Base-by-base conservation (phyloP, 2,113 vertebrate species). In the Callipepla squamata region DNA sequence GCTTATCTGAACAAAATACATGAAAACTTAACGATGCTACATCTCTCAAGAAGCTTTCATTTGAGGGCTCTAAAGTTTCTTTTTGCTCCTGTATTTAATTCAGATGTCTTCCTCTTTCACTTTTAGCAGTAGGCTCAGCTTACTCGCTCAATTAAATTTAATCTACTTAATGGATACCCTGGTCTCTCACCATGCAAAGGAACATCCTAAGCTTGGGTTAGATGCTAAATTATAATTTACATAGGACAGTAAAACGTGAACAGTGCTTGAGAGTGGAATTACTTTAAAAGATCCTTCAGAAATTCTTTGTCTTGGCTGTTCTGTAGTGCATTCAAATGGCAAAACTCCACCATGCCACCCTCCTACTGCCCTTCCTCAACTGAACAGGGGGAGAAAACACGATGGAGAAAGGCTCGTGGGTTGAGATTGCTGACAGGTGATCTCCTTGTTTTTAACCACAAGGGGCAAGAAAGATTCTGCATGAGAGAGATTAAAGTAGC, bases 41-140 rank as follows among this genome's bases (percentile, higher is more conserved):
- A 96, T 97, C 94, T 87, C 87, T 95, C 85, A 94, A 94, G 96
- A 96, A 97, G 94, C 93, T 96, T 47, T 95, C 92, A 90, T 96
- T 94, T 97, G 97, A 97, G 98, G 97, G 97, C 97, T 98, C 96
- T 98, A 98, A 98, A 98, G 97, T 98, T 98, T 98, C 97, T 98
- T 98, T 94, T 90, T 59, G 95, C 80, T 96, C 61, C 59, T 95
- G 86, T 94, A 85, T 95, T 93, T 70, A 63, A 42, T 78, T 89
- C 69, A 40, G 50, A 85, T 80, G 38, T 85, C 28, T 0, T 74
- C 59, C 53, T 85, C 65, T 83, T 59, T 69, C 55, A 57, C 75
- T 77, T 81, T 44, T 23, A 45, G 79, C 19, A 16, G 32, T 68
- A 79, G 70, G 13, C 59, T 87, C 59, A 66, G 50, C 47, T 79